phyloP scores from a whole-genome alignment of 2,797 vertebrate species.

The Poliocrania exsul region DNA sequence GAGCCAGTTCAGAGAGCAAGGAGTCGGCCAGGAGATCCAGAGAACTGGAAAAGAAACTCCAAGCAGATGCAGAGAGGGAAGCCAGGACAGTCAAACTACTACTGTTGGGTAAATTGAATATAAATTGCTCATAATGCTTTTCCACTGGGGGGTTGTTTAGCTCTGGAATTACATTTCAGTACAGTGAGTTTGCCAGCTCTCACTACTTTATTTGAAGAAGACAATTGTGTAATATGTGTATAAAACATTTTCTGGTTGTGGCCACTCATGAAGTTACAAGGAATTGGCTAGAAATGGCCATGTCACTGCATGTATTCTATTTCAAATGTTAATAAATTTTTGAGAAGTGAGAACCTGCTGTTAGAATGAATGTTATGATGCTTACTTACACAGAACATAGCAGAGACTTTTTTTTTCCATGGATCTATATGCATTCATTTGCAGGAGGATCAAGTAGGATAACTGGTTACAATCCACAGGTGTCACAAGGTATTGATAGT shows the following conservation, averaged over 20 bases:
- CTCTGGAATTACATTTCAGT: not conserved
- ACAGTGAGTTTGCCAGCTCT: not conserved
- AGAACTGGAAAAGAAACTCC: slow-evolving; percentile 79
- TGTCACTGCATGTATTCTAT: not conserved
- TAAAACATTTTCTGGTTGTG: not conserved
- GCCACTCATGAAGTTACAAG: not conserved
- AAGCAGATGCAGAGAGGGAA: slow-evolving; percentile 77
- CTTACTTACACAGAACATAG: not conserved
- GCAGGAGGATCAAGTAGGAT: not conserved
- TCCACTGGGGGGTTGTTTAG: not conserved
- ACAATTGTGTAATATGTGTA: not conserved
- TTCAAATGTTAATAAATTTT: not conserved
- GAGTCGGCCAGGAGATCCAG: slow-evolving; percentile 74
- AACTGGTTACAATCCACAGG: not conserved
- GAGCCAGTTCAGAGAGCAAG: slow-evolving; percentile 75
- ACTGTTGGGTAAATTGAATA: slow-evolving; percentile 73
- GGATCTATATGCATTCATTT: not conserved
- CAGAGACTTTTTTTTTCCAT: not conserved
- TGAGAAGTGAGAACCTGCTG: not conserved
- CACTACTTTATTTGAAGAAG: not conserved
- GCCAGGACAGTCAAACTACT: slow-evolving; percentile 79
- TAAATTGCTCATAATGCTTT: not conserved
- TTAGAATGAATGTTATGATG: not conserved
- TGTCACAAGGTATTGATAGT: not conserved
- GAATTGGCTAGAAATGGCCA: not conserved